Evolutionary conservation across 2,888 invertebrate species (phyloP).

Genomic region (Gandaritis pyraliata): DNA sequence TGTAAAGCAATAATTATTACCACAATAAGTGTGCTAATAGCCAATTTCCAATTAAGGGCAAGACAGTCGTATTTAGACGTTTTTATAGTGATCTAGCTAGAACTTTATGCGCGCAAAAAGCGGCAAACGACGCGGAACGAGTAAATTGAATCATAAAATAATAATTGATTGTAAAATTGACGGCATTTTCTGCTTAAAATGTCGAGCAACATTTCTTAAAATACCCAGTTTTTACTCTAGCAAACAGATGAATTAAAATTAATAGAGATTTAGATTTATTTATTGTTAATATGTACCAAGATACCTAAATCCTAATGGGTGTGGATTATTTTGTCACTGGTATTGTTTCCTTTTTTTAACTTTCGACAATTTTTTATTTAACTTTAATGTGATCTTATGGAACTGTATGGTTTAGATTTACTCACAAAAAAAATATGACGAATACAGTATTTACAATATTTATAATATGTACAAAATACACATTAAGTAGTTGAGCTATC

Average conservation of each 20-base stretch:
- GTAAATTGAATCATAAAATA: conserved; percentile 37
- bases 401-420: no score
- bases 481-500: no score
- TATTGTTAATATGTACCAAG: no score
- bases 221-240: neutral
- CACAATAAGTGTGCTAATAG: conserved; percentile 58
- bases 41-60: conserved; percentile 63
- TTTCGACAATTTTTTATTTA: no score
- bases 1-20: conserved; percentile 50
- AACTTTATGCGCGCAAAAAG: conserved; percentile 50
- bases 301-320: no score
- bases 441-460: no score
- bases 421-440: no score
- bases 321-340: no score
- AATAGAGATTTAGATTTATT: no score
- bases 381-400: no score
- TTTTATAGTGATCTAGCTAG: conserved; percentile 58
- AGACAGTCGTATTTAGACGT: conserved; percentile 45
- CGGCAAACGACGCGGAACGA: conserved; percentile 59
- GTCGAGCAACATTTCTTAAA: conserved; percentile 3
- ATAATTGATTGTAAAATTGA: conserved; percentile 26
- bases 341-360: no score
- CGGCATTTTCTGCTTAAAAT: conserved; percentile 2
- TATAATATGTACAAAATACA: no score
- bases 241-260: neutral